phyloP scores from a whole-genome alignment of 2,113 vertebrate genomes.

The Synchiropus splendidus region DNA sequence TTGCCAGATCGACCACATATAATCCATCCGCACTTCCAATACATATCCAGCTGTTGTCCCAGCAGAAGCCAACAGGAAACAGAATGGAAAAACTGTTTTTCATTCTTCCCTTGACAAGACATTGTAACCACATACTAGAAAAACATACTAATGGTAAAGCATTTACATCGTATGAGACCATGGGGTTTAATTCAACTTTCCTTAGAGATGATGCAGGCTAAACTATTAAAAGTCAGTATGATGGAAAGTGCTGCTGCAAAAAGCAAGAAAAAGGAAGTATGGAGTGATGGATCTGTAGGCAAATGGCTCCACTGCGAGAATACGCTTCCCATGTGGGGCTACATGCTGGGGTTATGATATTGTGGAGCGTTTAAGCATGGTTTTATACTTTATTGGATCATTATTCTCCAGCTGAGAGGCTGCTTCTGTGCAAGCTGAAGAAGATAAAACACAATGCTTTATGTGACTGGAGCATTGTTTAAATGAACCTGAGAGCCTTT shows the following conservation, averaged over 20 bases:
- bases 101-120: constrained; percentile 12
- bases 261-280: constrained; percentile 4
- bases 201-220: constrained; percentile 28
- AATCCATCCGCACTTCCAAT: constrained; percentile 74
- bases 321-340: constrained; percentile 14
- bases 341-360: constrained; percentile 17
- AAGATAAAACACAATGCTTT: constrained; percentile 9
- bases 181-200: constrained; percentile 24
- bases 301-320: background rate
- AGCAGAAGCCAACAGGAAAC: constrained; percentile 13
- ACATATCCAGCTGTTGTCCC: constrained; percentile 60
- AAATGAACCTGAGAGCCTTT: too few relatives aligned
- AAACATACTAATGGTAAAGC: constrained; percentile 27
- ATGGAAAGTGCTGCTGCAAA: constrained; percentile 21
- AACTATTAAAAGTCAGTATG: constrained; percentile 20
- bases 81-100: constrained; percentile 20
- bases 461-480: too few relatives aligned
- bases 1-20: constrained; percentile 72
- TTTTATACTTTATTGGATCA: constrained; percentile 9
- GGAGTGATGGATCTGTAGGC: constrained; percentile 2
- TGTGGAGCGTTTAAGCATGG: constrained; percentile 6
- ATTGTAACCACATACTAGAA: constrained; percentile 28
- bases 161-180: constrained; percentile 13
- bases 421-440: constrained; percentile 1
- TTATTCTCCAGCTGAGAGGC: constrained; percentile 19